Percentiles rank a stretch among this genome's conserved stretches.
phyloP scores from a whole-genome alignment of 2,113 vertebrate species.

The Nothoprocta pentlandii region DNA sequence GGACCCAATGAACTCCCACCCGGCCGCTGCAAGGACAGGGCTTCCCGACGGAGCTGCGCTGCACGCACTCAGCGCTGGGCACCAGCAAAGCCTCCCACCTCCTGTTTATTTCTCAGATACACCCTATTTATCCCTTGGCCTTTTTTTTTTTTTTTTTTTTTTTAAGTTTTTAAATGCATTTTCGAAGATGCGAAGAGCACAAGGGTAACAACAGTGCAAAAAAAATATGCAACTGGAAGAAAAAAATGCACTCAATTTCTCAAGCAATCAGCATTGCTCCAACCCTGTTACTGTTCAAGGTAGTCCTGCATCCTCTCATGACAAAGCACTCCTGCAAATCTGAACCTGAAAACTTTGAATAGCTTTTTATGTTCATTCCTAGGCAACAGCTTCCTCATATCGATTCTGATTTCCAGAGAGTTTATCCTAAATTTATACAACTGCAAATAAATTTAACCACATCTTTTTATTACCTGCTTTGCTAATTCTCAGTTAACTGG shows the following conservation, averaged over 20 bases:
- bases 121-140: not conserved
- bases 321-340: not conserved
- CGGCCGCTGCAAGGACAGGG: not conserved
- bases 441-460: not conserved
- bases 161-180: not conserved
- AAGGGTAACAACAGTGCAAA: not conserved
- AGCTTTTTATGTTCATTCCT: not conserved
- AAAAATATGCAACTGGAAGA: not conserved
- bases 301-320: not conserved
- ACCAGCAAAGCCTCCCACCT: not conserved
- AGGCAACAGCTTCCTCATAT: not conserved
- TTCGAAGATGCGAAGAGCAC: not conserved
- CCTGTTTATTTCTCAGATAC: not conserved
- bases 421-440: not conserved
- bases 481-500: not conserved
- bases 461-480: not conserved
- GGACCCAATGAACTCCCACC: not conserved
- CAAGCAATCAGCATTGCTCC: not conserved
- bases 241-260: not conserved
- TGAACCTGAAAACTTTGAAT: not conserved
- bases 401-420: not conserved
- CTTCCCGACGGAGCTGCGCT: not conserved
- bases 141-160: not conserved
- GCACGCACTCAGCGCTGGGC: rapidly evolving
- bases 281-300: not conserved